A percentile compares a stretch with the other conserved stretches of the same genome.
Conservation (phyloP, 2,888 invertebrate genomes). For the Phortica okadai region DNA sequence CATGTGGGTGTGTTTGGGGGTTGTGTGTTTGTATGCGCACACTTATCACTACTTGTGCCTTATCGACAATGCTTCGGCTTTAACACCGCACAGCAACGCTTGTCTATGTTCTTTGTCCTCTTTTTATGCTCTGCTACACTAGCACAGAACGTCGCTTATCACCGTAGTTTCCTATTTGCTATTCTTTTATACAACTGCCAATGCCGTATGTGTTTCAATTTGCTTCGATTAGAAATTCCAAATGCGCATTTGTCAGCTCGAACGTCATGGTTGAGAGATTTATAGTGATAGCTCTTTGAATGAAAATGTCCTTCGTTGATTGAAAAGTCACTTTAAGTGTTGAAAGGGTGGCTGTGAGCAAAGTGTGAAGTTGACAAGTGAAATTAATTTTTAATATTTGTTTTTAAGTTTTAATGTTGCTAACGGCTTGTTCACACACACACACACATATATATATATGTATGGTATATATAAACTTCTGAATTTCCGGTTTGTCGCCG, state of each 20-base stretch:
- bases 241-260: slow-evolving; percentile 43
- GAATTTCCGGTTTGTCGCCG: not conserved
- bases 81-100: not conserved
- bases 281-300: slow-evolving; percentile 58
- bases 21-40: not conserved
- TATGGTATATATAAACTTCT: not conserved
- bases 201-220: slow-evolving; percentile 63
- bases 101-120: slow-evolving; percentile 10
- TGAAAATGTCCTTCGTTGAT: slow-evolving; percentile 54
- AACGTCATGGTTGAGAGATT: slow-evolving; percentile 63
- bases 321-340: not conserved
- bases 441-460: not conserved
- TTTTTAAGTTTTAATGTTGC: not conserved
- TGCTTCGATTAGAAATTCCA: slow-evolving; percentile 68
- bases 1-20: not conserved
- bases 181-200: slow-evolving; percentile 30
- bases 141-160: slow-evolving; percentile 27
- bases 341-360: not conserved
- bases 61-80: too few species aligned
- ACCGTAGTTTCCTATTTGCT: slow-evolving; percentile 47
- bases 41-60: not conserved
- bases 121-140: not conserved
- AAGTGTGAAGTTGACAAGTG: not conserved
- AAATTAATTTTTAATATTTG: slow-evolving; percentile 22
- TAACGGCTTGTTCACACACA: not conserved